These are phyloP conservation scores for Nymphicus hollandicus DNA, from an alignment of 2,113 vertebrate species.

Conservation along the genomic window DNA sequence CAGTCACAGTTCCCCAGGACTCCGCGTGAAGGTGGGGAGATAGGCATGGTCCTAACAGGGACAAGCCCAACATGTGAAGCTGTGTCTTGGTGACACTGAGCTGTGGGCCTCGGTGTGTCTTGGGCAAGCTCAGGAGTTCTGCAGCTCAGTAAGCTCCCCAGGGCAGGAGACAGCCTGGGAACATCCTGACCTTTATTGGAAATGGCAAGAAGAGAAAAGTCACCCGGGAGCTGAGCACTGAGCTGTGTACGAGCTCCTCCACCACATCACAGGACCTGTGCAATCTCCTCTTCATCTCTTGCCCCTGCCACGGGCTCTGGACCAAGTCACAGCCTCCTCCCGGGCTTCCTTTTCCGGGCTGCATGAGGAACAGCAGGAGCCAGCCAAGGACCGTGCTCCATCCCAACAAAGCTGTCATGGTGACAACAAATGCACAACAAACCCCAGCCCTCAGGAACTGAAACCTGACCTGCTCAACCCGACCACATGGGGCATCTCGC, in stretches of 20 bases:
- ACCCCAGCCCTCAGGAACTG: constrained; percentile 4
- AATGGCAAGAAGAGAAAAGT: background rate
- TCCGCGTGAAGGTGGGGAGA: background rate
- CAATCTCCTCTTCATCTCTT: background rate
- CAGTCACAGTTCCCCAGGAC: background rate
- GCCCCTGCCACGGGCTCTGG: background rate
- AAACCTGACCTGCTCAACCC: constrained; percentile 9
- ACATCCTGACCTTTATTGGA: background rate
- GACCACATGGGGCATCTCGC: background rate
- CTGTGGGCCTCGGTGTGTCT: background rate
- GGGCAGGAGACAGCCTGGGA: background rate
- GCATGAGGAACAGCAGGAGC: background rate
- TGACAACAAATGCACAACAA: constrained; percentile 56
- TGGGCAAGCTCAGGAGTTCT: background rate
- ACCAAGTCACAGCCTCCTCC: background rate
- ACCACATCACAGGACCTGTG: background rate
- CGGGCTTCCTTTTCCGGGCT: constrained; percentile 38
- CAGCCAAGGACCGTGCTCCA: background rate
- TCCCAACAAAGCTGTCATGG: constrained; percentile 8
- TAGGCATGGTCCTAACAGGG: too few relatives aligned
- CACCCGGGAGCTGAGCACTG: background rate
- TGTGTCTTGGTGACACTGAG: background rate
- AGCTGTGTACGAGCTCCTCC: background rate
- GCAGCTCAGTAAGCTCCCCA: background rate
- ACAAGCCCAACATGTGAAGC: background rate